Evolutionary conservation across 1,140 invertebrate species (phyloP).

Genomic region (Brachionus manjavacas): DNA sequence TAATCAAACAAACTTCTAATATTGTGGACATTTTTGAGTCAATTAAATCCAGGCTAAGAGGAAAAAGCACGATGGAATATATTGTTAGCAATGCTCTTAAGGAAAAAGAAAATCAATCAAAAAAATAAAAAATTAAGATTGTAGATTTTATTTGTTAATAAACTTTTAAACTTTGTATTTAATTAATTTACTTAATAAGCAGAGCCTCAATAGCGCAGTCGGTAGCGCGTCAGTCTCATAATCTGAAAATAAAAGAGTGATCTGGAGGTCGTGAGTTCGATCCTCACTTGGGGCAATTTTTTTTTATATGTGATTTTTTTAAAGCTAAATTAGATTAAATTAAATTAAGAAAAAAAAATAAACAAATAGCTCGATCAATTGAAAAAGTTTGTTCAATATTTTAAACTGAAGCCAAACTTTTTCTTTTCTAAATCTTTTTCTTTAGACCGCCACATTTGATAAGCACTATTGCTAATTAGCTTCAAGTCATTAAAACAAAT

Average conservation of each 20-base stretch:
- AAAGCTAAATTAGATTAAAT: not conserved
- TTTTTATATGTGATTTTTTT: not conserved
- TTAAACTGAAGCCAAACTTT: not conserved
- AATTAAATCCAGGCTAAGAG: not conserved
- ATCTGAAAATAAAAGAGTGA: conserved; percentile 5
- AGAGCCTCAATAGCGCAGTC: conserved; percentile 39
- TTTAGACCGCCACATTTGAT: not conserved
- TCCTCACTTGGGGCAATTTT: conserved; percentile 34
- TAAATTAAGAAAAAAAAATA: not conserved
- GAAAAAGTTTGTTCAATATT: not conserved
- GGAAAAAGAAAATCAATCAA: not conserved
- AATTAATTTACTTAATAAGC: not conserved
- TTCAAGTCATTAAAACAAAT: conserved; percentile 12
- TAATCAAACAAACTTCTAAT: not conserved
- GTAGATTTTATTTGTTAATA: not conserved
- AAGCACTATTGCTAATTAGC: not conserved
- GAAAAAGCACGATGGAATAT: not conserved
- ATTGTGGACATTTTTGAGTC: not conserved
- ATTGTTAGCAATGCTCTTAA: not conserved
- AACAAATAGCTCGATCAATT: not conserved
- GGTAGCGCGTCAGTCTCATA: conserved; percentile 41
- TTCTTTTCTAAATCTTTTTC: conserved; percentile 21
- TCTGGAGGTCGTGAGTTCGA: conserved; percentile 41
- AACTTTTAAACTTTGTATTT: not conserved
- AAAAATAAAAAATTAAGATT: not conserved